Conservation (phyloP, 2,113 vertebrate species). For the Paralichthys olivaceus region DNA sequence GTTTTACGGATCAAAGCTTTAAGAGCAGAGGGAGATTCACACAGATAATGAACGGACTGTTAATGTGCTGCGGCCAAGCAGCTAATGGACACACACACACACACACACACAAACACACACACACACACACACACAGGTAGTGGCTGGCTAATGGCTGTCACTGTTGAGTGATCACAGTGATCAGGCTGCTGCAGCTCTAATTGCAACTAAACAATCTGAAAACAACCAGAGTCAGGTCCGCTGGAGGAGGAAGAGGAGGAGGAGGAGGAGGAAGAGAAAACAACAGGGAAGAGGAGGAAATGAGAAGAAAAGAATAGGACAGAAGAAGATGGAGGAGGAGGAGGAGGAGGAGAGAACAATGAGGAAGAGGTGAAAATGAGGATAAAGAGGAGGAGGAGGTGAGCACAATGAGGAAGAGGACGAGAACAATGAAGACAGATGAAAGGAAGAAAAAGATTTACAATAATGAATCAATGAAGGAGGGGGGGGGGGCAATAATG, state of each 20-base stretch:
- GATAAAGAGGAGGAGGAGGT: background rate
- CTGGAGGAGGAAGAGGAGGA: slow-evolving; percentile 5
- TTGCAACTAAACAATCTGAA: slow-evolving; percentile 72
- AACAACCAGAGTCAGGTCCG: slow-evolving; percentile 51
- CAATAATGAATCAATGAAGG: background rate
- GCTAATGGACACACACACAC: slow-evolving; percentile 86
- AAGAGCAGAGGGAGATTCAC: slow-evolving; percentile 75
- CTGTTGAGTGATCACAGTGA: slow-evolving; percentile 73
- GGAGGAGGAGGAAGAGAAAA: background rate
- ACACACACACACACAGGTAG: slow-evolving; percentile 38
- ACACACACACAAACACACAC: slow-evolving; percentile 20
- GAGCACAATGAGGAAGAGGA: background rate
- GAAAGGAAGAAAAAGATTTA: background rate
- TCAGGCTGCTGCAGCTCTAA: slow-evolving; percentile 69
- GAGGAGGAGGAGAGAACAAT: background rate
- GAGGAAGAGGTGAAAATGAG: background rate
- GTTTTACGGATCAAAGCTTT: slow-evolving; percentile 69
- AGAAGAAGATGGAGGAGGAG: background rate
- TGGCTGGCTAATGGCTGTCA: slow-evolving; percentile 70
- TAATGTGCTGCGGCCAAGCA: slow-evolving; percentile 95
- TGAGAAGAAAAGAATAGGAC: background rate
- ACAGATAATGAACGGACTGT: slow-evolving; percentile 94
- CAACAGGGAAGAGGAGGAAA: background rate
- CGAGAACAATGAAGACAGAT: background rate
- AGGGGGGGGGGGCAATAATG: too few species aligned